Percentiles rank a stretch among this genome's conserved stretches.
Evolutionary conservation across 30 jellyfish, hydroid and myxozoan species (phyloP).

Genomic region (Turritopsis rubra): DNA sequence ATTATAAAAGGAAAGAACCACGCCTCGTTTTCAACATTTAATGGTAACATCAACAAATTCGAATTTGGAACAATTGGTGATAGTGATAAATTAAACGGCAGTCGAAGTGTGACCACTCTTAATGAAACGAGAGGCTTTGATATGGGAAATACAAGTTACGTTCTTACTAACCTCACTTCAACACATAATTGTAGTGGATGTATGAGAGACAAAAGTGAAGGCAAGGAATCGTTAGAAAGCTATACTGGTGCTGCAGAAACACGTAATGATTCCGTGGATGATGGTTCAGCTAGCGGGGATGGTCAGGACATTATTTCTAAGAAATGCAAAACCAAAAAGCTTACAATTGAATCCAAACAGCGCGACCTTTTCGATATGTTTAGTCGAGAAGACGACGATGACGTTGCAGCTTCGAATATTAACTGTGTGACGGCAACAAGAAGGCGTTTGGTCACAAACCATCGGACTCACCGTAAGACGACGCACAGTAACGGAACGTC

Average conservation of each 20-base stretch:
- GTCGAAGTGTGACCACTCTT: slow-evolving; percentile 3
- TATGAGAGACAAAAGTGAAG: not conserved
- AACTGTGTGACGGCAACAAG: slow-evolving; percentile 16
- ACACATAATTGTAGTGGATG: slow-evolving; percentile 10
- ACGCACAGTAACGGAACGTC: slow-evolving; percentile 17
- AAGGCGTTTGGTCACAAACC: slow-evolving; percentile 6
- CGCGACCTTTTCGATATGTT: slow-evolving; percentile 7
- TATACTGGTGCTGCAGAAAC: not conserved
- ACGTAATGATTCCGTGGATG: not conserved
- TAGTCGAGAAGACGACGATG: slow-evolving; percentile 20
- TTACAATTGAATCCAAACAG: not conserved
- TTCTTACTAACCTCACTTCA: not conserved
- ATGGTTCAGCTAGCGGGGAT: slow-evolving; percentile 13
- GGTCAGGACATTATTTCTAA: not conserved
- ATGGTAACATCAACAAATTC: not conserved
- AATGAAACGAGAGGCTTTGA: not conserved
- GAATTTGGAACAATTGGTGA: slow-evolving; percentile 11
- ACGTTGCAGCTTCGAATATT: slow-evolving; percentile 16
- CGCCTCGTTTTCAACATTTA: not conserved
- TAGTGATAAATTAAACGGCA: not conserved
- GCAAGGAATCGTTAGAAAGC: not conserved
- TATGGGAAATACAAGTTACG: slow-evolving; percentile 13
- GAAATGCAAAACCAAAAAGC: not conserved
- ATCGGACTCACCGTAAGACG: not conserved
- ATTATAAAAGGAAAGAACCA: not conserved